Evolutionary conservation across 2,797 vertebrate species (phyloP), one percentile per base, ranked within the genome.

Genomic region (Phataginus tetradactyla): DNA sequence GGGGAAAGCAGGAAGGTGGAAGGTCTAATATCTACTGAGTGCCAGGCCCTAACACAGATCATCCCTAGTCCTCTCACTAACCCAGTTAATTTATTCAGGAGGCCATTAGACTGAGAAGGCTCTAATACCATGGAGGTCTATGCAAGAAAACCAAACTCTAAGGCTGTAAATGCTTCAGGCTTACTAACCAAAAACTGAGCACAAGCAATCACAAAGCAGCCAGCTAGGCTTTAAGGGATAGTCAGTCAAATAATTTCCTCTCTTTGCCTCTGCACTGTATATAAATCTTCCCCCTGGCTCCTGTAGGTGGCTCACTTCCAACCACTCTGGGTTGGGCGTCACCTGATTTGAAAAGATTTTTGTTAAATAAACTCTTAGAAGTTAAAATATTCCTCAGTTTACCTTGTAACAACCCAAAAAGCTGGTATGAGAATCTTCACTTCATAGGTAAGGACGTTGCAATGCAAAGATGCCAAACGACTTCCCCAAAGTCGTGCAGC

Each of bases 391-490:
- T 13, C 39, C 23, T 71, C 69, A 27, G 6, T 71, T 39, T 71
- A 37, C 42, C 39, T 42, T 25, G 39, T 42, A 42, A 71, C 69
- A 71, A 15, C 37, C 39, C 21, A 18, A 29, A 64, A n/a, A 25
- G 29, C 45, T 88, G 8, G 18, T 34, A 12, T 34, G 37, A 94
- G 6, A 53, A 42, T 78, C 21, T 81, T 85, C 14, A 78, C 66
- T 74, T 64, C 39, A 32, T 55, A 72, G 74, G 64, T 61, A 66
- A 84, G 23, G 66, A 66, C 90, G 29, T 7, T 51, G 34, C 81
- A 42, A 14, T 64, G 96, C 37, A 91, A 91, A 97, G 42, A 95
- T 25, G 8, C 10, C 74, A 86, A 88, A 51, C 37, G 12, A 80
- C 34, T 89, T 90, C 25, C 17, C 66, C 49, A 79, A 90, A 8